Percentiles rank a stretch among this genome's conserved stretches.
Conservation (phyloP, 2,888 invertebrate genomes). For the Harpalus rufipes region DNA sequence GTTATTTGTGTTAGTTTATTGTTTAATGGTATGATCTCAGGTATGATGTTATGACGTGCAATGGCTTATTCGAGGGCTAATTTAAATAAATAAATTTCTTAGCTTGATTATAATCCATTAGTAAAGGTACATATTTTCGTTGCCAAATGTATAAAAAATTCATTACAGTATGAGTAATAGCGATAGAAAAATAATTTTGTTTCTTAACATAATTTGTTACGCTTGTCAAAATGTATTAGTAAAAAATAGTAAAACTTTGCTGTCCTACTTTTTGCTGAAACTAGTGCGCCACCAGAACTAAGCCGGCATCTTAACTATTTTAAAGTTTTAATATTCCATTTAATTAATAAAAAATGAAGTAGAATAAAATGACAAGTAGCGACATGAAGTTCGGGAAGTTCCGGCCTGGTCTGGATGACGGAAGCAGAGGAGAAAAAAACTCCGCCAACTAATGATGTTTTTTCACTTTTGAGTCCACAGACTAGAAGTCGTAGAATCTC, state of each 20-base stretch:
- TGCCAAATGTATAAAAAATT: too few species aligned
- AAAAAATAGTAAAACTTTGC: neutral
- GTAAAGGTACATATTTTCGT: too few species aligned
- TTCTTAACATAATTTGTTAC: neutral
- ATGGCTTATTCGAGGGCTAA: too few species aligned
- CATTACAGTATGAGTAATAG: too few species aligned
- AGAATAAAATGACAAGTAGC: constrained; percentile 33
- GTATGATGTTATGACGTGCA: too few species aligned
- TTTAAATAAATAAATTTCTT: too few species aligned
- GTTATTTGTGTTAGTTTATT: too few species aligned
- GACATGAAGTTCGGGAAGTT: constrained; percentile 31
- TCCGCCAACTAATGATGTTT: constrained; percentile 46
- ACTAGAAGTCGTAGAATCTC: constrained; percentile 2
- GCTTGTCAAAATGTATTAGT: neutral
- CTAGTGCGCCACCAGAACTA: neutral
- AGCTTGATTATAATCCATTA: too few species aligned
- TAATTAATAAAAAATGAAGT: constrained; percentile 53
- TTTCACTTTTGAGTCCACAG: constrained; percentile 30
- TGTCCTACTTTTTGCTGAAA: neutral
- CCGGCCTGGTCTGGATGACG: neutral
- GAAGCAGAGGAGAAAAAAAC: constrained; percentile 1
- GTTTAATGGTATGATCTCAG: too few species aligned
- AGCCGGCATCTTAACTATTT: constrained; percentile 36
- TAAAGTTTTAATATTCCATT: constrained; percentile 47
- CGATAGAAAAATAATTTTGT: too few species aligned